Evolutionary conservation across 2,113 vertebrate genomes (phyloP).

Genomic region (Erinaceus europaeus): DNA sequence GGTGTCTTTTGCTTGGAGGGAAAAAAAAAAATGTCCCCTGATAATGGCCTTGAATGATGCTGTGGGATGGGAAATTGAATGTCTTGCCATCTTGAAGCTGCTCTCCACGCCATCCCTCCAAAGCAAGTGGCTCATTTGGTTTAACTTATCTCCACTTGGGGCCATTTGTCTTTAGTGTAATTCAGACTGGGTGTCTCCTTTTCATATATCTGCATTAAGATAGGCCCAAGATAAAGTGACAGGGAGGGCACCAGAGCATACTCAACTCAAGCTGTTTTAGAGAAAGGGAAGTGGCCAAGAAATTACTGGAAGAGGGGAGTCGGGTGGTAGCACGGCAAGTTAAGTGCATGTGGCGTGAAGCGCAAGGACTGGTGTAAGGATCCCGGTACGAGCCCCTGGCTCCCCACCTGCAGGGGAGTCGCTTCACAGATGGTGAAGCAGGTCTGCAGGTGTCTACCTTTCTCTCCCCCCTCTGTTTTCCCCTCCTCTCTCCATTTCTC

Average conservation of each 20-base stretch:
- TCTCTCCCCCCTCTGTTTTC: too few species aligned
- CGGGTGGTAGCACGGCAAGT: too few species aligned
- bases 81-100: not conserved
- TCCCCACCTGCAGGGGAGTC: too few species aligned
- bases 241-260: not conserved
- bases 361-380: too few species aligned
- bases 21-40: not conserved
- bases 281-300: not conserved
- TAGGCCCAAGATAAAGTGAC: not conserved
- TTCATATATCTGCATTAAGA: conserved; percentile 16
- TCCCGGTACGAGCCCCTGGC: too few species aligned
- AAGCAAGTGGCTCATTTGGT: not conserved
- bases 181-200: not conserved
- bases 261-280: not conserved
- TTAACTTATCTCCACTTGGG: not conserved
- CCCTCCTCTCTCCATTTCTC: too few species aligned
- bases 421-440: too few species aligned
- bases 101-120: not conserved
- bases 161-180: not conserved
- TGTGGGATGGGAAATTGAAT: not conserved
- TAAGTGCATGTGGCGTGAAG: too few species aligned
- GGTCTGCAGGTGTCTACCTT: too few species aligned
- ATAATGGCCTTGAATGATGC: not conserved
- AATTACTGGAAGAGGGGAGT: too few species aligned
- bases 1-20: not conserved